Conservation (phyloP, 2,797 vertebrate species). For the Phoebastria nigripes region DNA sequence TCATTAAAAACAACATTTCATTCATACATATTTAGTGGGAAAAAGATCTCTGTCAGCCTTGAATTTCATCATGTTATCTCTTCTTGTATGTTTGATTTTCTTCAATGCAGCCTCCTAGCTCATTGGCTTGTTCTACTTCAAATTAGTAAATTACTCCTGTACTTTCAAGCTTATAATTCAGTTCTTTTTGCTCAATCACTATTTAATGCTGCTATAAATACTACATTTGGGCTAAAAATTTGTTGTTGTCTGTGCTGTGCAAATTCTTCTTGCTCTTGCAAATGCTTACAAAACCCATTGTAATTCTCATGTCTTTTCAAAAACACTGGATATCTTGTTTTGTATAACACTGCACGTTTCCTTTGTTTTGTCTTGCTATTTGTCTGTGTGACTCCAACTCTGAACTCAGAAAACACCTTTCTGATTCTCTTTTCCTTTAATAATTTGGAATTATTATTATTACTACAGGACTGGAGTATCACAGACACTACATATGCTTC, state of each 20-base stretch:
- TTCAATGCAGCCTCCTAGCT: not conserved
- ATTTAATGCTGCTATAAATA: not conserved
- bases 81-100: not conserved
- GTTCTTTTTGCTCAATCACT: not conserved
- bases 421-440: not conserved
- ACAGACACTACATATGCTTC: not conserved
- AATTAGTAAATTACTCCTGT: not conserved
- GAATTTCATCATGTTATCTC: not conserved
- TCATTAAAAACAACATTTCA: not conserved
- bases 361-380: not conserved
- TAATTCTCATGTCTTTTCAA: not conserved
- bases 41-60: not conserved
- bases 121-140: not conserved
- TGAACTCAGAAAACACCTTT: not conserved
- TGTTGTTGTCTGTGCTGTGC: not conserved
- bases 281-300: not conserved
- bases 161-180: not conserved
- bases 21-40: not conserved
- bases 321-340: not conserved
- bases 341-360: rapidly evolving
- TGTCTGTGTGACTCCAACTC: not conserved
- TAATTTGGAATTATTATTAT: not conserved
- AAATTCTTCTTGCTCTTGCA: not conserved
- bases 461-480: not conserved
- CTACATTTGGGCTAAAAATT: not conserved